Evolutionary conservation across 2,797 vertebrate genomes (phyloP).

Genomic region (Myotis daubentonii): DNA sequence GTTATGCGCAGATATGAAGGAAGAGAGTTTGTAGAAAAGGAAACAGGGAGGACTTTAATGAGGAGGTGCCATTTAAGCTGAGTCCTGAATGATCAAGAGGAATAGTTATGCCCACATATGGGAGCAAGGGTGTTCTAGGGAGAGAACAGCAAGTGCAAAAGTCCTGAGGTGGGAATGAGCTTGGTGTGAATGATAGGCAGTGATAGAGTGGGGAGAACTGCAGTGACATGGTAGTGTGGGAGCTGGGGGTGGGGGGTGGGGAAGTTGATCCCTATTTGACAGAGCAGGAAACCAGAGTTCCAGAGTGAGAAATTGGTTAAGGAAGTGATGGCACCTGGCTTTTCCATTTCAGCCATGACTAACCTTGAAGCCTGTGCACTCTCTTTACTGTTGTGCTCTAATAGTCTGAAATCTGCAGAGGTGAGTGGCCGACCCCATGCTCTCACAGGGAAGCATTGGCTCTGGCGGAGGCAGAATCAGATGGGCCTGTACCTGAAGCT

Average conservation of each 20-base stretch:
- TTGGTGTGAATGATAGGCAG: conserved; percentile 35
- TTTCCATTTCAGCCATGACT: conserved; percentile 47
- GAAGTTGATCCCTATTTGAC: conserved; percentile 23
- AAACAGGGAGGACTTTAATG: neutral
- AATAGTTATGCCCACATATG: neutral
- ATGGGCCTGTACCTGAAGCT: conserved; percentile 37
- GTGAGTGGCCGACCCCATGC: neutral
- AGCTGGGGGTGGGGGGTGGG: neutral
- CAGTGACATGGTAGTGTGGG: neutral
- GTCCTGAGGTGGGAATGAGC: conserved; percentile 30
- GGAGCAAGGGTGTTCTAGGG: conserved; percentile 24
- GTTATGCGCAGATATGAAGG: neutral
- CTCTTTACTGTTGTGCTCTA: conserved; percentile 46
- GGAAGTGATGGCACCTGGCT: conserved; percentile 39
- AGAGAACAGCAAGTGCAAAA: conserved; percentile 16
- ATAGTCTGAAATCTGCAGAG: conserved; percentile 4
- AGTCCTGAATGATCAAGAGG: conserved; percentile 21
- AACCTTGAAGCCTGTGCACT: conserved; percentile 51
- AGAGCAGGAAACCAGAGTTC: conserved; percentile 38
- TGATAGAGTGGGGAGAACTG: conserved; percentile 45
- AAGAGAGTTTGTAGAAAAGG: conserved; percentile 30
- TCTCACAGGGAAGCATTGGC: conserved; percentile 3
- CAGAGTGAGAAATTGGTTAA: conserved; percentile 46
- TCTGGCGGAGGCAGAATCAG: conserved; percentile 38
- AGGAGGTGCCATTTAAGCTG: conserved; percentile 30